Percentiles rank a stretch among this genome's conserved stretches.
These are phyloP conservation scores for Pseudanteris insignis DNA, from an alignment of 2,888 invertebrate species.

Conservation along the genomic window DNA sequence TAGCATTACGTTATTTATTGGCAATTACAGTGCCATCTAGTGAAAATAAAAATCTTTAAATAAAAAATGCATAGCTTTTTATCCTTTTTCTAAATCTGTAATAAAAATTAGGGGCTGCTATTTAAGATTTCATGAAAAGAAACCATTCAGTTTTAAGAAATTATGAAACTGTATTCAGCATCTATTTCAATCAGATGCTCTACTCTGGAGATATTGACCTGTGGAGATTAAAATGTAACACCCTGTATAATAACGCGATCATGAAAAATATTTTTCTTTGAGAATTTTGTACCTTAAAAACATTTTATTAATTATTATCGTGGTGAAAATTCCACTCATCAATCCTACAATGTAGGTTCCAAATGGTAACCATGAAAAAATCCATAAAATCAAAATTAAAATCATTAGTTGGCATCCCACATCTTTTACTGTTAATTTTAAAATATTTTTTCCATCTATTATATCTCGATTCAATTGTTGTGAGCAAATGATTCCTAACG, in stretches of 20 bases:
- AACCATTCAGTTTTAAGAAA: no score
- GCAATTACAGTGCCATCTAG: no score
- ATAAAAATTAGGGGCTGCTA: no score
- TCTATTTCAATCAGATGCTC: no score
- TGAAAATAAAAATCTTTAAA: no score
- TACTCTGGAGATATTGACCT: no score
- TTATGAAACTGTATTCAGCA: no score
- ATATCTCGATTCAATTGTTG: neutral
- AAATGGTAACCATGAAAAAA: slow-evolving; percentile 27
- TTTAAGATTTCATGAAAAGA: no score
- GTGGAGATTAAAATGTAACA: neutral
- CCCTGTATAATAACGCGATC: neutral
- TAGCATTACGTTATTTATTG: no score
- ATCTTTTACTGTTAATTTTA: slow-evolving; percentile 50
- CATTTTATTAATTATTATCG: slow-evolving; percentile 50
- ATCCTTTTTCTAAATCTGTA: no score
- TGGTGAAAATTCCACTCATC: slow-evolving; percentile 54
- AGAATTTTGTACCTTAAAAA: slow-evolving; percentile 31
- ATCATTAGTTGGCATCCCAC: slow-evolving; percentile 49
- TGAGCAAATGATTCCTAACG: slow-evolving; percentile 24
- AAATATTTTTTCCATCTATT: slow-evolving; percentile 25
- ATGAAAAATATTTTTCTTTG: neutral
- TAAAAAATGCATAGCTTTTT: no score
- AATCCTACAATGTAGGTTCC: slow-evolving; percentile 48
- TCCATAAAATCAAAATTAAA: slow-evolving; percentile 47